These are phyloP conservation scores for Sminthopsis crassicaudata DNA, from an alignment of 2,113 vertebrate species.

Conservation along the genomic window DNA sequence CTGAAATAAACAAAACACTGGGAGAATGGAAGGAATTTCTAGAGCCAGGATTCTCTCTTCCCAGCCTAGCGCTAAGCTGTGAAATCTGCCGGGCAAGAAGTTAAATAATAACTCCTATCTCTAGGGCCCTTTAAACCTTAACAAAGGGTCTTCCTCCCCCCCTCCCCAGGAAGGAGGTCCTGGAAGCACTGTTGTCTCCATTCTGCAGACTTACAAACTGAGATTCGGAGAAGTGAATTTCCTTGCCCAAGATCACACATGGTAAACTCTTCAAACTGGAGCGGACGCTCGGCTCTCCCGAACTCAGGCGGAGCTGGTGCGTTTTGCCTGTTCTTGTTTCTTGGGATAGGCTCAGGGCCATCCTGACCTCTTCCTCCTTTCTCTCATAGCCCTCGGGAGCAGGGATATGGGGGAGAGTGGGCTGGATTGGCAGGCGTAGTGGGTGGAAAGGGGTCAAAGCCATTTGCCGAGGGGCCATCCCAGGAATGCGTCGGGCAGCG, in stretches of 20 bases:
- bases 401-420: not conserved
- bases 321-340: not conserved
- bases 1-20: not conserved
- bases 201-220: not conserved
- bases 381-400: not conserved
- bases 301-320: not conserved
- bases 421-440: not conserved
- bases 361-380: not conserved
- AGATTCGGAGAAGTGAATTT: not conserved
- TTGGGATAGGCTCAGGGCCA: not conserved
- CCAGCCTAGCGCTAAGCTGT: not conserved
- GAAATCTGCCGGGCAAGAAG: not conserved
- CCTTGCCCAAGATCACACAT: not conserved
- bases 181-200: not conserved
- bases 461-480: conserved; percentile 12
- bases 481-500: conserved; percentile 32
- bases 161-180: not conserved
- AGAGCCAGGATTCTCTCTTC: not conserved
- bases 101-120: not conserved
- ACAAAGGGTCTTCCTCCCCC: not conserved
- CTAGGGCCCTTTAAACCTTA: not conserved
- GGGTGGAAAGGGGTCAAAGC: not conserved
- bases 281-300: not conserved
- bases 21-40: not conserved
- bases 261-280: conserved; percentile 19